These are phyloP conservation scores for Pao palembangensis DNA, from an alignment of 2,113 vertebrate species.

Conservation along the genomic window DNA sequence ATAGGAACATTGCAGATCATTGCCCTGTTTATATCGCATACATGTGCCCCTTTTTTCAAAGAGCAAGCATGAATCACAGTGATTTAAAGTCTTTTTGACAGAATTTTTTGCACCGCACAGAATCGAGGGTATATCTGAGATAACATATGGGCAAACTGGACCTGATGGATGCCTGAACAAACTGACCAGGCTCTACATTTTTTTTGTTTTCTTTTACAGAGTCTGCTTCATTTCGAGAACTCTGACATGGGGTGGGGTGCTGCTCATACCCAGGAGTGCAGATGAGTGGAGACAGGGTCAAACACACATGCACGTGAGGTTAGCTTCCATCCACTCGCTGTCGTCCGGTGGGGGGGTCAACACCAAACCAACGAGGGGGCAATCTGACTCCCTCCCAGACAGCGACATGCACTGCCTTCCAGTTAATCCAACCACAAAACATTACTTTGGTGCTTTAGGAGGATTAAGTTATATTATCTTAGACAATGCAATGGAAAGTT, in stretches of 20 bases:
- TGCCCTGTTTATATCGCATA: conserved; percentile 64
- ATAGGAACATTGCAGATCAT: conserved; percentile 27
- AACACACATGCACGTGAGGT: conserved; percentile 80
- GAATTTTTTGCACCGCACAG: conserved; percentile 4
- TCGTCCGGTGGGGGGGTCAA: conserved; percentile 70
- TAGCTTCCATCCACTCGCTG: conserved; percentile 74
- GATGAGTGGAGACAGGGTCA: conserved; percentile 69
- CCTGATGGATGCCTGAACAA: conserved; percentile 13
- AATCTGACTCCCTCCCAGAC: conserved; percentile 66
- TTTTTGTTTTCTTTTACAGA: conserved; percentile 17
- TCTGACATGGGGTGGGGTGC: conserved; percentile 68
- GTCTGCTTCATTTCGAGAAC: conserved; percentile 37
- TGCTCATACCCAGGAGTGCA: conserved; percentile 82
- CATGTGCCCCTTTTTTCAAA: conserved; percentile 74
- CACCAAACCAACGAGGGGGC: conserved; percentile 66
- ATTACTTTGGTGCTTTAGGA: conserved; percentile 58
- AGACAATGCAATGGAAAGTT: conserved; percentile 38
- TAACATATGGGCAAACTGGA: conserved; percentile 7
- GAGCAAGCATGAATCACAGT: neutral
- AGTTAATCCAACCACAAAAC: conserved; percentile 69
- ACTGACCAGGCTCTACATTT: conserved; percentile 35
- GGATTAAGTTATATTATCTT: conserved; percentile 58
- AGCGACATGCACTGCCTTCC: conserved; percentile 76
- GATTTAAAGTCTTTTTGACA: too few species aligned
- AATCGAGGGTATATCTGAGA: neutral